Evolutionary conservation across 1,140 invertebrate genomes (phyloP), one percentile per base, ranked within the genome.

Genomic region (Neodiprion fabricii): DNA sequence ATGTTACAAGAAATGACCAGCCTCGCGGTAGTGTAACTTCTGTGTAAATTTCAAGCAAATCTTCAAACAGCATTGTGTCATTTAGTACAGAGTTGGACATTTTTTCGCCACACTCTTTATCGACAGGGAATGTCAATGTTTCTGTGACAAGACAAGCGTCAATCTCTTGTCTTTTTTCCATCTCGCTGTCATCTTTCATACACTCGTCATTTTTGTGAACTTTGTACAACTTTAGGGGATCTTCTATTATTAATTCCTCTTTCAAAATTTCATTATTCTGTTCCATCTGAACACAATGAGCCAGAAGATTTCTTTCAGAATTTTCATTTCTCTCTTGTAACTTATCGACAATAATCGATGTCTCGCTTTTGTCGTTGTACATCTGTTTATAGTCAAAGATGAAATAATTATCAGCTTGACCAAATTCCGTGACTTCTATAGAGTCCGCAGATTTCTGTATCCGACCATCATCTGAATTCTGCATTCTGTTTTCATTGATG

Each of bases 41-140:
- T 61, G 84, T 83, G 73, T 80, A 86, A 50, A 84, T 72, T 79
- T 88, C 86, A 11, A 87, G 74, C 21, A 88, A 78, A 78, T 87
- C 86, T 77, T 88, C 85, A 73, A 88, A 88, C 28, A 87, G 72
- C 80, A 86, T 83, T 7, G 28, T 71, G 14, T 79, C 79, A 28
- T 61, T 14, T 61, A 17, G 11, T 61, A 12, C n/a, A 61, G 53
- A 61, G 11, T 61, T 17, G 0, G 53, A 61, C 28, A 40, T 40
- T 40, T 40, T 40, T 2, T 40, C 28, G 28, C 28, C 5, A 40
- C 28, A 40, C 5, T 40, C 28, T 40, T 40, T 40, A 40, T 40
- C 28, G 28, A 40, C 28, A 40, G 28, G 28, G 28, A 40, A 40
- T 40, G 1, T 40, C 28, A 40, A 40, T 40, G 28, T 40, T 40